Percentiles rank a stretch among this genome's conserved stretches.
These are phyloP conservation scores for Porites rus DNA, from an alignment of 92 coral and sea anemone genomes.

Conservation along the genomic window DNA sequence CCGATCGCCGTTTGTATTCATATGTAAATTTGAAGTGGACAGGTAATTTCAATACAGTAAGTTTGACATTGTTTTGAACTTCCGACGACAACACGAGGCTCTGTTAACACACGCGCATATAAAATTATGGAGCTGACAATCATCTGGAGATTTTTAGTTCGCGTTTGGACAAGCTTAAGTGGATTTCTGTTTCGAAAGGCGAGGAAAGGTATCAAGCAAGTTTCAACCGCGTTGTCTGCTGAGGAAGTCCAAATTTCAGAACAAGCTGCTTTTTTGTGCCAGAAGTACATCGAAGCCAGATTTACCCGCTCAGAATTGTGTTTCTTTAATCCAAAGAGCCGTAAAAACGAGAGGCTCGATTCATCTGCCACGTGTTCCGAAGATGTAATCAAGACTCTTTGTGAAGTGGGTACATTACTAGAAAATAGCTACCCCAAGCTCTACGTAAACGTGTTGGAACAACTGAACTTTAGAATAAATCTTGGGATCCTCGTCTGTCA, in stretches of 20 bases:
- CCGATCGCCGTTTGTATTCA: no score
- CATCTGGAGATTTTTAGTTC: slow-evolving; percentile 22
- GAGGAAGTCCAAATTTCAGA: slow-evolving; percentile 70
- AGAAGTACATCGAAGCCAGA: slow-evolving; percentile 75
- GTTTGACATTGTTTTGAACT: no score
- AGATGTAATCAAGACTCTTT: slow-evolving; percentile 68
- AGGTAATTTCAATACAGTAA: no score
- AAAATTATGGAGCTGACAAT: neutral
- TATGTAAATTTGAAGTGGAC: no score
- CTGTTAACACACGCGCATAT: no score
- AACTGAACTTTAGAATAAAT: slow-evolving; percentile 79
- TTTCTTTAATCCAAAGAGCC: slow-evolving; percentile 36
- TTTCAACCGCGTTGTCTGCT: neutral
- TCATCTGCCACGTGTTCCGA: slow-evolving; percentile 45
- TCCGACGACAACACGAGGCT: no score
- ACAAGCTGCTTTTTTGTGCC: slow-evolving; percentile 79
- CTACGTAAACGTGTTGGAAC: slow-evolving; percentile 80
- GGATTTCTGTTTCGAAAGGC: neutral
- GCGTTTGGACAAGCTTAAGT: neutral
- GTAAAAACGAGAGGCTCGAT: neutral
- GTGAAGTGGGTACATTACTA: slow-evolving; percentile 76
- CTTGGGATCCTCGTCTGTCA: slow-evolving; percentile 87
- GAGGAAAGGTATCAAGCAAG: neutral
- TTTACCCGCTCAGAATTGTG: slow-evolving; percentile 66
- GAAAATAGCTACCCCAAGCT: slow-evolving; percentile 81